Base-by-base conservation (phyloP, 2,888 invertebrate genomes). In the Lasioglossum leucozonium region DNA sequence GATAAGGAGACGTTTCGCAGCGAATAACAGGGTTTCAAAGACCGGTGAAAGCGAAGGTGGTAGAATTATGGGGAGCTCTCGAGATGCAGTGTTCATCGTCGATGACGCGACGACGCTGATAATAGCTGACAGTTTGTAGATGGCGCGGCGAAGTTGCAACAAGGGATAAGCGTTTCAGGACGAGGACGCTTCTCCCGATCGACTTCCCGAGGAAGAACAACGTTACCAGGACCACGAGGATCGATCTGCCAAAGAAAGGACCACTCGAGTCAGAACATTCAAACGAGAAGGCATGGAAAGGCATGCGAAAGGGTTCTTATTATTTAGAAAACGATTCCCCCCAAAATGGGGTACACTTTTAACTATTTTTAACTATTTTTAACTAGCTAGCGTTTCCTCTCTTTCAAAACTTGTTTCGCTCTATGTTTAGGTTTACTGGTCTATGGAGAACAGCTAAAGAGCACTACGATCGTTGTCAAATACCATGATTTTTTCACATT, bases 41-140 rank as follows among this genome's bases (percentile, higher is more conserved):
- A 62, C 62, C 62, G 62, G 2, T 30, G 62, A 62, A 62, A 62
- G 62, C 62, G 62, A 16, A 8, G 30, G 18, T 62, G 62, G 16
- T 26, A 18, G 62, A 62, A 34, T 30, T 30, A 62, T 30, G 62
- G 62, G 62, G 8, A 30, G 30, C 30, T 62, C 62, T 62, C 30
- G 5, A 34, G 62, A 62, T 62, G 62, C 26, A 8, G 62, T 30
- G 30, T 62, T 62, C 62, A 8, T 30, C 30, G 62, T 18, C 62
- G 16, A 44, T 16, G 18, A 34, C 30, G 62, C 44, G 18, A 34
- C 30, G 62, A 6, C 6, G 62, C 62, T 30, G 30, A 62, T 62
- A 62, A 62, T 62, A 30, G 62, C 62, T 62, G 62, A 30, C 62
- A 34, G 62, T 62, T 62, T 62, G 30, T 34, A 34, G 62, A 62